These are phyloP conservation scores for Rhynchopsitta pachyrhyncha DNA, from an alignment of 2,113 vertebrate genomes.

Conservation along the genomic window DNA sequence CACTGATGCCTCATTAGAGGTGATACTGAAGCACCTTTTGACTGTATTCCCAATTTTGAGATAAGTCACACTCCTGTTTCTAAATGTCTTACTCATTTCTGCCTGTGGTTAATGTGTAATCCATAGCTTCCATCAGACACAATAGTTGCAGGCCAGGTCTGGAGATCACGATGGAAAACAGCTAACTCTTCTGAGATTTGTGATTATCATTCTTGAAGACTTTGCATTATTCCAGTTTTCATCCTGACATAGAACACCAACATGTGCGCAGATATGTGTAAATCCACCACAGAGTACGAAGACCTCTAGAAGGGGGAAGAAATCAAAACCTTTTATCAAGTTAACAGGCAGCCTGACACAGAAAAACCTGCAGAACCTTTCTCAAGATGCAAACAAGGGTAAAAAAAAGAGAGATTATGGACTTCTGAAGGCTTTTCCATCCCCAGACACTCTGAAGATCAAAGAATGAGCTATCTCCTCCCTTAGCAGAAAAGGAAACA, in stretches of 20 bases:
- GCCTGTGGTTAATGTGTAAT: not conserved
- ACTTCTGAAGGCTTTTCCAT: not conserved
- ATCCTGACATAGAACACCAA: not conserved
- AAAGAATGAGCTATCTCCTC: not conserved
- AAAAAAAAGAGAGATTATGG: not conserved
- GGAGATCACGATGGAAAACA: not conserved
- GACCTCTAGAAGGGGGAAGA: not conserved
- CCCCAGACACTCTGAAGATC: not conserved
- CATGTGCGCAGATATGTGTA: fast-evolving
- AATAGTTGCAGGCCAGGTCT: not conserved
- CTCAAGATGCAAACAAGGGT: not conserved
- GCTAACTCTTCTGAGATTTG: not conserved
- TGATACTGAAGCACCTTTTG: not conserved
- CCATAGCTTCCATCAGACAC: not conserved
- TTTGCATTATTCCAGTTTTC: not conserved
- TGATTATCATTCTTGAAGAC: not conserved
- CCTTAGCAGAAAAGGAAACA: not conserved
- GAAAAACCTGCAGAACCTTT: not conserved
- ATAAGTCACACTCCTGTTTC: not conserved
- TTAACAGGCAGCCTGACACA: not conserved
- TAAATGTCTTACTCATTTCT: not conserved
- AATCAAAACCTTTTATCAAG: not conserved
- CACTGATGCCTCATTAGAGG: not conserved
- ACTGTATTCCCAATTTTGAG: not conserved
- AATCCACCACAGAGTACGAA: not conserved